Conservation (phyloP, 1,140 invertebrate species). For the Eumaeus atala region DNA sequence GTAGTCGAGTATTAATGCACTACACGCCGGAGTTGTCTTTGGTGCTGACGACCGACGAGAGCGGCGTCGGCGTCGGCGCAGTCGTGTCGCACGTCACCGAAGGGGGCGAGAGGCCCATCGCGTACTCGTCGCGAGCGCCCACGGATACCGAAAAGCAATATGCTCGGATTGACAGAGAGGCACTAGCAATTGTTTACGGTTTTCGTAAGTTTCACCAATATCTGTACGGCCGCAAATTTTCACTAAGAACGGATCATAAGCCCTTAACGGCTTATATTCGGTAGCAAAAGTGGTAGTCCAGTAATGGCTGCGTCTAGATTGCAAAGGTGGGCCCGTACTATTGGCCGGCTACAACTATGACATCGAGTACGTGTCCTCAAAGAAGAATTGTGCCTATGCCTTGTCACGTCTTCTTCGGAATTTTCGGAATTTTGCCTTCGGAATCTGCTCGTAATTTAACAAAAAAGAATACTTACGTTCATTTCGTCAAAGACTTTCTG, state of each 20-base stretch:
- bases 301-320: conserved; percentile 23
- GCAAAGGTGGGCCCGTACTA: conserved; percentile 21
- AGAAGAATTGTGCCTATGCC: conserved; percentile 14
- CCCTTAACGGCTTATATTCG: conserved; percentile 24
- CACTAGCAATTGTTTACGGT: conserved; percentile 19
- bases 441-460: too few species aligned
- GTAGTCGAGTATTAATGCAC: too few species aligned
- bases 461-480: too few species aligned
- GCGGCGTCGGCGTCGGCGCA: too few species aligned
- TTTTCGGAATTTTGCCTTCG: too few species aligned
- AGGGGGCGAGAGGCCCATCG: neutral
- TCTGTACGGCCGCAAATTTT: conserved; percentile 15
- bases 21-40: too few species aligned
- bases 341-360: conserved; percentile 19
- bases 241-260: conserved; percentile 18
- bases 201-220: conserved; percentile 21
- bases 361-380: conserved; percentile 21
- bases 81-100: too few species aligned
- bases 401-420: too few species aligned
- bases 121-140: conserved; percentile 13
- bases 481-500: too few species aligned
- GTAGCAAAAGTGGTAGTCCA: conserved; percentile 20
- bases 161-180: conserved; percentile 20
- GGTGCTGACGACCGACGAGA: too few species aligned
- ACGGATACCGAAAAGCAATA: conserved; percentile 18